Evolutionary conservation across 2,113 vertebrate species (phyloP), one percentile per base, ranked within the genome.

Genomic region (Ptychochromis oligacanthus): DNA sequence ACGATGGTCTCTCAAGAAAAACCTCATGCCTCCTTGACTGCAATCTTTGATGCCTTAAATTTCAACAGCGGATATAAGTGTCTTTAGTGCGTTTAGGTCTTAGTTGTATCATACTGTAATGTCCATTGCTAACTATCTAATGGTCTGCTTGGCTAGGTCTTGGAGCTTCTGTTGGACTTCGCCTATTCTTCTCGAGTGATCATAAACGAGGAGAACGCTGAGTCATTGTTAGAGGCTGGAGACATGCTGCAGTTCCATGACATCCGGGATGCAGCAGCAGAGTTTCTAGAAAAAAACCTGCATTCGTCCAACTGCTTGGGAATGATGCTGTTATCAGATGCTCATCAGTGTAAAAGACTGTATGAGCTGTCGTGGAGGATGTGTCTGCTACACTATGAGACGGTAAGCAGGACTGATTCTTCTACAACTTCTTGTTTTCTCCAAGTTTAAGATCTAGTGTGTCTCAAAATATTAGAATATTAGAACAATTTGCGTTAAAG

Each of bases 181-280:
- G 98, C 97, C 49, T 99, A 99, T 86, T 97, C 98, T 1, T 98
- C 98, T 1, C 96, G 97, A 74, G 94, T 99, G 72, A 96, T 97
- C 85, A 98, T 99, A 88, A 98, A 97, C 0, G 98, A 98, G 93
- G 98, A 99, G 93, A 99, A 99, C 0, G 98, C 98, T 0, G 98
- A 99, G 92, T 99, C 97, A 0, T 93, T 99, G 61, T 94, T 99
- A 75, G 98, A 99, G 93, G 97, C 97, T 0, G 97, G 96, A 1
- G 98, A 99, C 94, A 99, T 99, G 98, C 86, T 99, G 76, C 97
- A 98, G 94, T 99, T 99, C 92, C 98, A 97, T 0, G 98, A 99
- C 0, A 96, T 99, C 82, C 95, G 98, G 0, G 97, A 99, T 0
- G 98, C 98, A 0, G 97, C 97, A 0, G 97, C 98, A 0, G 97